A percentile compares a stretch with the other conserved stretches of the same genome.
Conservation (phyloP, 2,888 invertebrate genomes). For the Leptopterna dolabrata region DNA sequence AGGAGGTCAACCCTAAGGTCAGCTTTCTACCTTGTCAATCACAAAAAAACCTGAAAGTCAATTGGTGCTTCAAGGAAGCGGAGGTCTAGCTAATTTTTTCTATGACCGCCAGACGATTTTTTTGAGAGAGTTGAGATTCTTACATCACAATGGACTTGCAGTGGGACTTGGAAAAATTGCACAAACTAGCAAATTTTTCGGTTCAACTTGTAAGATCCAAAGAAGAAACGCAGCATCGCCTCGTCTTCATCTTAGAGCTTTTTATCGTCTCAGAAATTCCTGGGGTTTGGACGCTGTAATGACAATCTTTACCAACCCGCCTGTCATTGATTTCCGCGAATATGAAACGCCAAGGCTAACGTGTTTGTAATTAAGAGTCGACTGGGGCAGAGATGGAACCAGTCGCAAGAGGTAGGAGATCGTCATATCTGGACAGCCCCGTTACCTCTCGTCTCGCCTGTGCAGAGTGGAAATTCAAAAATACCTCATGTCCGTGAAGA, state of each 20-base stretch:
- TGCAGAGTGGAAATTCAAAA: not conserved
- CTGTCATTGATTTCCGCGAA: not conserved
- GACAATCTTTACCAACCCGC: too few species aligned
- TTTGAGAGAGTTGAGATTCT: not conserved
- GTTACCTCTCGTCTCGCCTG: not conserved
- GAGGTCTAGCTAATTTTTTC: not conserved
- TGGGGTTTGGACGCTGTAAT: too few species aligned
- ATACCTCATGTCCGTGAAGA: not conserved
- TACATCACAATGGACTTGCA: too few species aligned
- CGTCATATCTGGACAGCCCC: not conserved
- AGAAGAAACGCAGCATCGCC: too few species aligned
- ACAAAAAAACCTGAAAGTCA: conserved; percentile 3
- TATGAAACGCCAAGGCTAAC: not conserved
- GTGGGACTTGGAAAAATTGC: too few species aligned
- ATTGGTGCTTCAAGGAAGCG: not conserved
- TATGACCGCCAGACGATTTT: not conserved
- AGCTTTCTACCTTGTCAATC: conserved; percentile 7
- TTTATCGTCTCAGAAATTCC: too few species aligned
- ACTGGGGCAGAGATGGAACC: not conserved
- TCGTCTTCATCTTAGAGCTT: too few species aligned
- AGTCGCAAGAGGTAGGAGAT: not conserved
- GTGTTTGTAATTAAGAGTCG: not conserved
- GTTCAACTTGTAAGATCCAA: too few species aligned
- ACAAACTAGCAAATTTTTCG: too few species aligned
- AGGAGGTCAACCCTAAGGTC: not conserved